Conservation (phyloP, 2,113 vertebrate genomes). For the Actinemys pallida region DNA sequence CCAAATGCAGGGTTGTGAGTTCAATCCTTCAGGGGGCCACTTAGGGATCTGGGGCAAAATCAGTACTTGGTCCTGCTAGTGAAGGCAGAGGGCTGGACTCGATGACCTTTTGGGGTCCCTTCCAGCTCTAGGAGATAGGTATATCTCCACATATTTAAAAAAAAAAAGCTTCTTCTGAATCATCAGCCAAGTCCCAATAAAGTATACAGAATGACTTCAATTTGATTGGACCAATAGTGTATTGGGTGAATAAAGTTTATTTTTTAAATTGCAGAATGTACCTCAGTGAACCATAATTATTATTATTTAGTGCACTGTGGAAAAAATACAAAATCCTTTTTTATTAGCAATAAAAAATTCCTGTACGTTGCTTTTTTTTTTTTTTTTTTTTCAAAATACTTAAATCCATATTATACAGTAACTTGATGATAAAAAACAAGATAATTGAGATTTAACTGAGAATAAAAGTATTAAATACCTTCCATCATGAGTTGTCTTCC, state of each 20-base stretch:
- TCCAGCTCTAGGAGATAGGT: too few relatives aligned
- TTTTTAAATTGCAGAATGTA: not conserved
- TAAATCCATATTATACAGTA: not conserved
- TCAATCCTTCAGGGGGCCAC: too few relatives aligned
- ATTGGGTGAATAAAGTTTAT: not conserved
- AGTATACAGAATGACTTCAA: not conserved
- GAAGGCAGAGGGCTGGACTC: too few relatives aligned
- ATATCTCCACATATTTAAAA: too few relatives aligned
- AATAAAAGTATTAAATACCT: constrained; percentile 49
- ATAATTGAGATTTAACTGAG: not conserved
- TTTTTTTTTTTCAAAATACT: not conserved
- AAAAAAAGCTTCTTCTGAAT: not conserved
- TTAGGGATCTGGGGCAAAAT: too few relatives aligned
- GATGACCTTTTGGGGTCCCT: too few relatives aligned
- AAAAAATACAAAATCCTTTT: not conserved
- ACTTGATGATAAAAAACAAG: not conserved
- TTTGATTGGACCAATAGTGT: not conserved
- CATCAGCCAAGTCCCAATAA: not conserved
- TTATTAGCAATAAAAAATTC: not conserved
- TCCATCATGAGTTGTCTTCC: constrained; percentile 39
- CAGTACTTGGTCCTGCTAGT: too few relatives aligned
- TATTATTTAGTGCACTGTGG: not conserved
- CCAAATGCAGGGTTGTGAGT: too few relatives aligned
- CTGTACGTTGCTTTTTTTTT: not conserved
- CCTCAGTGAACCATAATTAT: not conserved